A percentile compares a stretch with the other conserved stretches of the same genome.
Evolutionary conservation across 2,888 invertebrate species (phyloP).

Genomic region (Tenthredo mesomela): DNA sequence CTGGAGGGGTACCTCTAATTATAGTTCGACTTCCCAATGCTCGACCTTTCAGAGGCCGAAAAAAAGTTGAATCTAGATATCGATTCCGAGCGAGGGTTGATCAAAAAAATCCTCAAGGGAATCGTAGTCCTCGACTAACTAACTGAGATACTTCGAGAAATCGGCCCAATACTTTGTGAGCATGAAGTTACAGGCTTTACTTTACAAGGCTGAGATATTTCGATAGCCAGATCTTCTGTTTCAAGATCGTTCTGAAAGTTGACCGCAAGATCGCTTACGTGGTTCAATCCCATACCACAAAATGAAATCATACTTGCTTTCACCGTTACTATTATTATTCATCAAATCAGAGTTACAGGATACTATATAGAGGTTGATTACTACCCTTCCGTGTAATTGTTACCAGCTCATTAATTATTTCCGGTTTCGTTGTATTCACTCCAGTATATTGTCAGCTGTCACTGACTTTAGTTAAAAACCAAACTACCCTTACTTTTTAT

Average conservation of each 20-base stretch:
- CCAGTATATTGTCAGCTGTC: background rate
- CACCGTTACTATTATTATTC: constrained; percentile 23
- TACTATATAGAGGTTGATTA: background rate
- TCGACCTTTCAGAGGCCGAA: background rate
- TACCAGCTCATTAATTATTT: constrained; percentile 23
- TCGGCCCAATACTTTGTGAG: background rate
- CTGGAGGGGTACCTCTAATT: constrained; percentile 39
- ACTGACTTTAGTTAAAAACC: background rate
- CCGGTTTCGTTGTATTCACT: background rate
- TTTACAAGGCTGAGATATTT: constrained; percentile 14
- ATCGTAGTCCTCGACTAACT: background rate
- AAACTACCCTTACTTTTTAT: background rate
- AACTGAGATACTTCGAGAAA: background rate
- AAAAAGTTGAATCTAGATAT: constrained; percentile 32
- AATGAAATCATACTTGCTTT: constrained; percentile 26
- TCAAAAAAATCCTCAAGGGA: constrained; percentile 14
- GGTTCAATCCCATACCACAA: constrained; percentile 15
- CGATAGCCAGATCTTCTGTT: constrained; percentile 26
- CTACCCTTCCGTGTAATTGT: constrained; percentile 33
- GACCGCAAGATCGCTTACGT: constrained; percentile 25
- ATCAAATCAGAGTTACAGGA: background rate
- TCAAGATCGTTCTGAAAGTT: constrained; percentile 36
- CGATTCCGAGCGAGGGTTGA: background rate
- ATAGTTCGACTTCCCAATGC: constrained; percentile 12
- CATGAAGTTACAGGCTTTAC: background rate